Conservation (phyloP, 2,113 vertebrate species). For the Trogon surrucura region DNA sequence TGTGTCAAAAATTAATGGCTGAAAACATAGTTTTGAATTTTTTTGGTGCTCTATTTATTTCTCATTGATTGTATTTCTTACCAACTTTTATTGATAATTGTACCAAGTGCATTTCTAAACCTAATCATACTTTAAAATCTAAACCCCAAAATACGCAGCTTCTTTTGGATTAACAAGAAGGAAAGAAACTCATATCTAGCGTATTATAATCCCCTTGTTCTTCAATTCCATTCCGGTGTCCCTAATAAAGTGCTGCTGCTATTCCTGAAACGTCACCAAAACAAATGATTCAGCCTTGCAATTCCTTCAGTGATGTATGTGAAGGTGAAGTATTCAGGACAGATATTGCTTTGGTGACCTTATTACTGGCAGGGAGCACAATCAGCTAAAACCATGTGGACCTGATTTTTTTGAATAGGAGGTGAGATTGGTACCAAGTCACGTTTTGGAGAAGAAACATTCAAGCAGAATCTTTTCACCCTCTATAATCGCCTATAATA, state of each 20-base stretch:
- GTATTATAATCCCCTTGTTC: not conserved
- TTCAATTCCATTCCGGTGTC: not conserved
- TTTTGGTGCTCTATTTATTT: not conserved
- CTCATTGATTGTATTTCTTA: not conserved
- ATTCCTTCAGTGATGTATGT: not conserved
- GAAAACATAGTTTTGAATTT: not conserved
- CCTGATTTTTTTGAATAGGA: not conserved
- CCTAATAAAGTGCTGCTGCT: not conserved
- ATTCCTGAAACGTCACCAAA: not conserved
- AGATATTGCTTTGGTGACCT: not conserved
- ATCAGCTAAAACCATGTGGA: not conserved
- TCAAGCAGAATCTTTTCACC: not conserved
- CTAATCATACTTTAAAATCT: not conserved
- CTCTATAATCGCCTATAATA: not conserved
- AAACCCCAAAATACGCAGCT: not conserved
- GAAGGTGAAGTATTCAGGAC: not conserved
- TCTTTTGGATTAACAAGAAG: not conserved
- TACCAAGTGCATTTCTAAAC: not conserved
- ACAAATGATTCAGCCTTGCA: not conserved
- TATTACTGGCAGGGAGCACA: not conserved
- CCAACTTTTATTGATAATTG: not conserved
- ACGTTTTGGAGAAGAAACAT: not conserved
- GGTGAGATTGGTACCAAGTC: not conserved
- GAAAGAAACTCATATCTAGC: not conserved
- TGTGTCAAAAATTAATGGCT: not conserved